Evolutionary conservation across 2,888 invertebrate species (phyloP).

Genomic region (Macrophya alboannulata): DNA sequence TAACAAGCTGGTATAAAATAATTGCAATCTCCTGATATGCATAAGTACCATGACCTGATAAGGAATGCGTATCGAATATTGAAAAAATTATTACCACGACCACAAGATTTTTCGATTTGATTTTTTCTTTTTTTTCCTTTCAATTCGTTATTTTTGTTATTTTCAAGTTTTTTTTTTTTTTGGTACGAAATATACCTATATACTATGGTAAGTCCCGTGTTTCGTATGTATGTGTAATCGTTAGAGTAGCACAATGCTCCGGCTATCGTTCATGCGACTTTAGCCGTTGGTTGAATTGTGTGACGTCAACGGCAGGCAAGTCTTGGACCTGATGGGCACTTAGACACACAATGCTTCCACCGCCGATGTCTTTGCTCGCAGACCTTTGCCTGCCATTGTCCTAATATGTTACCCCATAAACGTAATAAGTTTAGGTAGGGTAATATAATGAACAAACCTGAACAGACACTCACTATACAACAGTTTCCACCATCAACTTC

Average conservation of each 20-base stretch:
- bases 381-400: conserved; percentile 55
- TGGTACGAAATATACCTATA: neutral
- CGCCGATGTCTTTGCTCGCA: conserved; percentile 52
- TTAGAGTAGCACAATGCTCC: conserved; percentile 14
- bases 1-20: neutral
- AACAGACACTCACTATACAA: neutral
- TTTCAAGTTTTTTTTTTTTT: neutral
- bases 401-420: conserved; percentile 25
- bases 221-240: neutral
- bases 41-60: neutral
- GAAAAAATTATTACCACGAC: neutral
- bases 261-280: conserved; percentile 25
- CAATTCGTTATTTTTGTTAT: neutral
- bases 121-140: neutral
- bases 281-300: conserved; percentile 32
- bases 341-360: conserved; percentile 62
- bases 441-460: conserved; percentile 3
- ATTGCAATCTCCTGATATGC: neutral
- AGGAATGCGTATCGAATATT: neutral
- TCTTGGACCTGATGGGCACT: conserved; percentile 65
- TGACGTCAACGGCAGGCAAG: conserved; percentile 59
- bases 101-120: neutral
- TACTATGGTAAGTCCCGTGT: neutral
- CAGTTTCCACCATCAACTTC: neutral
- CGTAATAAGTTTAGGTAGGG: neutral